phyloP scores from a whole-genome alignment of 1,140 invertebrate species.

The Pseudomyrmex pallidus region DNA sequence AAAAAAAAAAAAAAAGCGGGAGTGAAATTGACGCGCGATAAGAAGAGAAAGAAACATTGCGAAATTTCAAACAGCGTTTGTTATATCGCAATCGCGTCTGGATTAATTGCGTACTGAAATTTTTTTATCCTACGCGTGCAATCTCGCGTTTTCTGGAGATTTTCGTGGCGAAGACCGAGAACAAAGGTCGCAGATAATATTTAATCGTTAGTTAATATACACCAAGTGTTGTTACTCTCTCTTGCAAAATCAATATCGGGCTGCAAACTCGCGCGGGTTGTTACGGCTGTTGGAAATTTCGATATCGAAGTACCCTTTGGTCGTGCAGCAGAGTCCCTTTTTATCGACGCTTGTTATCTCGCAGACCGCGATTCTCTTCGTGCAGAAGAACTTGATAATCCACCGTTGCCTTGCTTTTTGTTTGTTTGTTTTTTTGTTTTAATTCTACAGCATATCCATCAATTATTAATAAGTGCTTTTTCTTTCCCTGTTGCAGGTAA shows the following conservation, averaged over 20 bases:
- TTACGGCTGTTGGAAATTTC: conserved; percentile 54
- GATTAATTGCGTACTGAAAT: background rate
- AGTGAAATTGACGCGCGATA: no score
- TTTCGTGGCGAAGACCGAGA: background rate
- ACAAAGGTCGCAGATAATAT: background rate
- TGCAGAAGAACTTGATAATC: background rate
- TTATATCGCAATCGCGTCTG: no score
- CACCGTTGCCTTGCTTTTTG: background rate
- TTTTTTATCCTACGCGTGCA: no score
- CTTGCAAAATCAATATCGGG: background rate
- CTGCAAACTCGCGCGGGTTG: background rate
- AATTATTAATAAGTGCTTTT: conserved; percentile 12
- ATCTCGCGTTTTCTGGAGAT: conserved; percentile 8
- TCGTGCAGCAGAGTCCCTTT: conserved; percentile 41
- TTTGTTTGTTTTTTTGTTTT: no score
- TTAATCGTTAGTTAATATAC: conserved; percentile 15
- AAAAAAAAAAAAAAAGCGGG: no score
- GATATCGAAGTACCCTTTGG: conserved; percentile 28
- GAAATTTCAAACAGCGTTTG: no score
- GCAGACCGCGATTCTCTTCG: background rate
- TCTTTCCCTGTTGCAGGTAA: conserved; percentile 79
- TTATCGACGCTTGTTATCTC: conserved; percentile 67
- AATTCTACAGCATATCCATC: conserved; percentile 1
- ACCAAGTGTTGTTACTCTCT: background rate
- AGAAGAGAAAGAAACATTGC: no score